Evolutionary conservation across 2,797 vertebrate genomes (phyloP).

Genomic region (Pogonophryne albipinna): DNA sequence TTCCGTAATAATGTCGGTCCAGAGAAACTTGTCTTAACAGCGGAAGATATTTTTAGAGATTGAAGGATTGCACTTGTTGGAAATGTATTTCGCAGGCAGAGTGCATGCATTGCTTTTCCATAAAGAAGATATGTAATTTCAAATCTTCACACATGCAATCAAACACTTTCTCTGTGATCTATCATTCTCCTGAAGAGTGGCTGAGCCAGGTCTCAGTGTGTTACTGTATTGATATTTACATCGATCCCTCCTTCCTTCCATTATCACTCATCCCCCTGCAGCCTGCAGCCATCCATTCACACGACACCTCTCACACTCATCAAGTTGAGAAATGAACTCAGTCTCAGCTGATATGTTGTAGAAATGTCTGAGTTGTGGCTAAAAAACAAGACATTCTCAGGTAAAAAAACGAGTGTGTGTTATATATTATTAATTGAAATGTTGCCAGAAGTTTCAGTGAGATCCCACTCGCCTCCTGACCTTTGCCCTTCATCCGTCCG

Average conservation of each 20-base stretch:
- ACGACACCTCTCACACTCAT: slow-evolving; percentile 44
- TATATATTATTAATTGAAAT: not conserved
- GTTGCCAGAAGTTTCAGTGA: not conserved
- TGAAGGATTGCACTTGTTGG: not conserved
- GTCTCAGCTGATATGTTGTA: slow-evolving; percentile 49
- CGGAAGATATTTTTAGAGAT: not conserved
- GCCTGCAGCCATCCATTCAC: slow-evolving; percentile 62
- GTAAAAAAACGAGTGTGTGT: no score
- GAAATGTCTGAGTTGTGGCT: slow-evolving; percentile 3
- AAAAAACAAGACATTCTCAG: slow-evolving; percentile 23
- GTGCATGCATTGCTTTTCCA: slow-evolving; percentile 10
- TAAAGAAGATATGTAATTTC: slow-evolving; percentile 25
- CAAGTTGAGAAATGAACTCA: slow-evolving; percentile 39
- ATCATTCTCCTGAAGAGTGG: slow-evolving; percentile 57
- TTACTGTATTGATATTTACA: slow-evolving; percentile 83
- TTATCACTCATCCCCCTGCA: slow-evolving; percentile 73
- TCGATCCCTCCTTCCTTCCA: slow-evolving; percentile 78
- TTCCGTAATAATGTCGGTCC: rapidly evolving
- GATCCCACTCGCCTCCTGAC: slow-evolving; percentile 21
- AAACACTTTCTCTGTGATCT: slow-evolving; percentile 36
- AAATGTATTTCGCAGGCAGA: slow-evolving; percentile 12
- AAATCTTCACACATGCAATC: slow-evolving; percentile 1
- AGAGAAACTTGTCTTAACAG: not conserved
- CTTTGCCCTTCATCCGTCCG: slow-evolving; percentile 18
- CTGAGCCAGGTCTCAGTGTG: slow-evolving; percentile 58